These are phyloP conservation scores for Phengaris alcon DNA, from an alignment of 2,888 invertebrate genomes.

Conservation along the genomic window DNA sequence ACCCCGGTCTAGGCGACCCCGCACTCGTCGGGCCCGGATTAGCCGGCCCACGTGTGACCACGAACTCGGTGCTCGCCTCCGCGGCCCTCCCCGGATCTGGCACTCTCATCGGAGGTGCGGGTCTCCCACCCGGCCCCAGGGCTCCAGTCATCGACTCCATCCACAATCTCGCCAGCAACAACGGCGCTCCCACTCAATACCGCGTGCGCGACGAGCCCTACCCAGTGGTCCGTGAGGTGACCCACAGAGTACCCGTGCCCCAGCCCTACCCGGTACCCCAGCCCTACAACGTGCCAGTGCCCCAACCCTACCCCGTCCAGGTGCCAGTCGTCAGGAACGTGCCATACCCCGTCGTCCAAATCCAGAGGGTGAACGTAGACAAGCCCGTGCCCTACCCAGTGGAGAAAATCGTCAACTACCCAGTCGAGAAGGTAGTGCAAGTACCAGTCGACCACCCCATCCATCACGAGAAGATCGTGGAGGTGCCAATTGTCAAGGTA, in stretches of 20 bases:
- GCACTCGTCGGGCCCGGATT: slow-evolving; percentile 39
- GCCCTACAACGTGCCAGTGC: slow-evolving; percentile 74
- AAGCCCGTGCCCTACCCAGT: slow-evolving; percentile 80
- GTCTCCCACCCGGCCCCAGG: slow-evolving; percentile 56
- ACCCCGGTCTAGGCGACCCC: slow-evolving; percentile 36
- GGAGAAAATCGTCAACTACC: slow-evolving; percentile 79
- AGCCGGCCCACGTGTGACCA: slow-evolving; percentile 43
- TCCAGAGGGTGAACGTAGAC: slow-evolving; percentile 77
- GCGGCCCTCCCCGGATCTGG: slow-evolving; percentile 32
- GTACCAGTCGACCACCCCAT: slow-evolving; percentile 78
- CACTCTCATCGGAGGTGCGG: slow-evolving; percentile 44
- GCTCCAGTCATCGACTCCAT: slow-evolving; percentile 67
- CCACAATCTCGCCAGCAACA: slow-evolving; percentile 63
- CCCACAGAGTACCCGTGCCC: slow-evolving; percentile 79
- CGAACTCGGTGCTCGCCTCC: slow-evolving; percentile 1
- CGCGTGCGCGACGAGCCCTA: slow-evolving; percentile 64
- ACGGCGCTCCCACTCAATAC: slow-evolving; percentile 68
- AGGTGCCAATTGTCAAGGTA: slow-evolving; percentile 77
- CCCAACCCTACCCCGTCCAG: slow-evolving; percentile 80
- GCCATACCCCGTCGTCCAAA: slow-evolving; percentile 78
- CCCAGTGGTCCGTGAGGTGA: slow-evolving; percentile 67
- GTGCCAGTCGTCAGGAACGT: slow-evolving; percentile 76
- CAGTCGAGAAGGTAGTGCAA: slow-evolving; percentile 77
- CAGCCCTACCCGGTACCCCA: slow-evolving; percentile 76
- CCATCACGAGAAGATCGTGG: slow-evolving; percentile 70